Conservation (phyloP, 2,113 vertebrate genomes). For the Andinoacara biseriatus region DNA sequence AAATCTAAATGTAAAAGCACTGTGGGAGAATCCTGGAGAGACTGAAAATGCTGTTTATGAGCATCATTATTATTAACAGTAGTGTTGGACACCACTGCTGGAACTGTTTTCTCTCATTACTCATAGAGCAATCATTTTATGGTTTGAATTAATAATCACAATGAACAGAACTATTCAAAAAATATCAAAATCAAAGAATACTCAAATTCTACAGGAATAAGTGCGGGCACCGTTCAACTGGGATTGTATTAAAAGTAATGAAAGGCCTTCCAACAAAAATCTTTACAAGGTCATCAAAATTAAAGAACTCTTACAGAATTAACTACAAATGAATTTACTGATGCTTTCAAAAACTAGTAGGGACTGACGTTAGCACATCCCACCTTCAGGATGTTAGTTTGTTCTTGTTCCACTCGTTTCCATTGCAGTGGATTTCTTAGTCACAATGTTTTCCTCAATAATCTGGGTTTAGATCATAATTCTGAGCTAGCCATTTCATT, state of each 20-base stretch:
- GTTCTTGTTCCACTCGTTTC: background rate
- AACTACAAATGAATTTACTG: background rate
- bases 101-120: background rate
- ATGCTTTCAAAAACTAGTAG: background rate
- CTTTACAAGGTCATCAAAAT: background rate
- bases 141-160: background rate
- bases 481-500: background rate
- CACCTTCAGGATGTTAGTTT: background rate
- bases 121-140: accelerated
- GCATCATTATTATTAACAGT: background rate
- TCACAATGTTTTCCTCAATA: background rate
- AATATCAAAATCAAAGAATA: background rate
- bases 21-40: background rate
- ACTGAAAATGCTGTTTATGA: background rate
- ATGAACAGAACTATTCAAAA: background rate
- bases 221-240: too few species aligned
- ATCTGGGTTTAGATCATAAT: accelerated
- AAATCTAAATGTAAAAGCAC: too few species aligned
- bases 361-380: background rate
- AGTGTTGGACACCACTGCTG: accelerated
- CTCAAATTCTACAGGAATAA: background rate
- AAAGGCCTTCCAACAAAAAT: background rate
- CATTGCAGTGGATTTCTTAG: too few species aligned
- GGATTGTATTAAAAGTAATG: background rate
- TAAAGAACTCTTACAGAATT: background rate